Base-by-base conservation (phyloP, 2,797 vertebrate species). In the Salmo trutta region DNA sequence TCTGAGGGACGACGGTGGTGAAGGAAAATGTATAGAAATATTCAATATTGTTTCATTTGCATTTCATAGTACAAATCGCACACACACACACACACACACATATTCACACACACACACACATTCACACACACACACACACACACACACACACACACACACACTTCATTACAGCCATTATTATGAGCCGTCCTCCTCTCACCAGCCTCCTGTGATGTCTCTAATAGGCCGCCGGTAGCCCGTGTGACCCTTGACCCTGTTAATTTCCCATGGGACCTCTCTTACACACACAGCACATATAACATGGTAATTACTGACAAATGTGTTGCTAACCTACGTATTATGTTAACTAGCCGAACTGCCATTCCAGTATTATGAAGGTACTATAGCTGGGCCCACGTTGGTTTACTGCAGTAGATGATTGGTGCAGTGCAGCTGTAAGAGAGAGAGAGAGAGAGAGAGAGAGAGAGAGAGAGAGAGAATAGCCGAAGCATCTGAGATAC, bases 261-360 rank as follows among this genome's bases (percentile, higher is more conserved):
- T 92, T 92, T 92, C 91, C 89, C 89, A 76, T 75, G 82, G 79
- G 90, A 31, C 69, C 76, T 54, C 54, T 47, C 77, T 81, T 65
- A 82, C 79, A 83, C 33, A 70, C 14, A 75, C 75, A 65, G 64
- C 89, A 83, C 86, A 89, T 86, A 85, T 85, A 83, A 91, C 86
- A 89, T 91, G 79, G 75, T 88, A 89, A 90, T 90, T 85, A 86
- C 80, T 56, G 64, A 73, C 73, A 80, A 85, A 84, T 88, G 77
- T 78, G 77, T 78, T 83, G 83, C 89, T 90, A 85, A 85, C 85
- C 86, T 88, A 88, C 88, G 91, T 88, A 85, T 91, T 90, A 89
- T 91, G 86, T 85, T 88, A 90, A 91, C 81, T 80, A 83, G 78
- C 86, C 84, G 73, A 86, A 88, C 79, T 76, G 54, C 83, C 89